phyloP scores from a whole-genome alignment of 2,113 vertebrate genomes.

The Symphodus melops region DNA sequence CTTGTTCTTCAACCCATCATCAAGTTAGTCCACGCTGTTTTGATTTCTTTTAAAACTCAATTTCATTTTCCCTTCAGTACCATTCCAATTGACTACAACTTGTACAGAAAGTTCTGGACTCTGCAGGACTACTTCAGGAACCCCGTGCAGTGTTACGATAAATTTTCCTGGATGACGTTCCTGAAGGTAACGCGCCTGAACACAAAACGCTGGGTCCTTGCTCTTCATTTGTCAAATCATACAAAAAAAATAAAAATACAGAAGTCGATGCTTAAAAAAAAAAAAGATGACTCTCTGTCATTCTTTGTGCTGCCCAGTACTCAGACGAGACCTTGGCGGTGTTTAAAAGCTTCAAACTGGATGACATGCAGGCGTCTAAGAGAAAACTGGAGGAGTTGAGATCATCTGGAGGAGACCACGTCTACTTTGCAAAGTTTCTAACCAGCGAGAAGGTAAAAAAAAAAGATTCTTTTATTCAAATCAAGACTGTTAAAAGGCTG shows the following conservation, averaged over 20 bases:
- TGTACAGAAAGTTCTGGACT: conserved; percentile 99
- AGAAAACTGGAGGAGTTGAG: conserved; percentile 95
- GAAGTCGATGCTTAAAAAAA: neutral
- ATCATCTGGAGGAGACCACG: conserved; percentile 90
- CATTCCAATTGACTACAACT: conserved; percentile 98
- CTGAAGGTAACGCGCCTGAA: conserved; percentile 88
- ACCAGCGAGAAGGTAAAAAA: conserved; percentile 95
- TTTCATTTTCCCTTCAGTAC: conserved; percentile 80
- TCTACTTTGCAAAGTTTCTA: conserved; percentile 98
- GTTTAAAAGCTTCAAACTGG: conserved; percentile 98
- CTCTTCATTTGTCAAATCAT: neutral
- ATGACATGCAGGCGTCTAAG: conserved; percentile 96
- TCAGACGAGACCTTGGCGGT: conserved; percentile 97
- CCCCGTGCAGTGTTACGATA: conserved; percentile 97
- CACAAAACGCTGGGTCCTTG: neutral
- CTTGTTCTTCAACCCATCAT: neutral
- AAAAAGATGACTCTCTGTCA: neutral
- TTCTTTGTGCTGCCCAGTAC: conserved; percentile 80
- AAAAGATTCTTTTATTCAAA: neutral
- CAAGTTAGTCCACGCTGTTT: neutral
- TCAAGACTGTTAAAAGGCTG: neutral
- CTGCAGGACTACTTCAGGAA: conserved; percentile 99
- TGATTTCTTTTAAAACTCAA: neutral
- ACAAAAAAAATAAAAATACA: neutral
- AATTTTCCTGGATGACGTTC: conserved; percentile 97